Evolutionary conservation across 2,113 vertebrate genomes (phyloP).

Genomic region (Hystrix brachyura): DNA sequence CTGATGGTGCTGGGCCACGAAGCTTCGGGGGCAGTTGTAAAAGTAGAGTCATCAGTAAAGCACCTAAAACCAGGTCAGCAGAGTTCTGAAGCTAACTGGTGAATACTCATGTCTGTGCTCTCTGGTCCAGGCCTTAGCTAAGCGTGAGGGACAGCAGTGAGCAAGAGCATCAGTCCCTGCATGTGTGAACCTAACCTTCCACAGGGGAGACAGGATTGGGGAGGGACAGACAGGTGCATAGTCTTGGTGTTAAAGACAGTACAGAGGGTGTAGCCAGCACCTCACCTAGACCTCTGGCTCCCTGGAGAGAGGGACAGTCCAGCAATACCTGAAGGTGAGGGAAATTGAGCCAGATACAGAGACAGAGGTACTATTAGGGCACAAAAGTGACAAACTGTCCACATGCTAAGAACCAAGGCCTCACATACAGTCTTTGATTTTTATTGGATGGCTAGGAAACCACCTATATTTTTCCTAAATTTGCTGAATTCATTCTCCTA

Average conservation of each 20-base stretch:
- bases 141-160: background rate
- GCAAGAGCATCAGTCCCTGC: too few species aligned
- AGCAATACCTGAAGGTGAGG: background rate
- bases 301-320: background rate
- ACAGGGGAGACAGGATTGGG: background rate
- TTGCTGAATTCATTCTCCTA: slow-evolving; percentile 19
- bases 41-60: slow-evolving; percentile 92
- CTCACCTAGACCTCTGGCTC: background rate
- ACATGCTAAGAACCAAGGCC: too few species aligned
- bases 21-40: slow-evolving; percentile 93
- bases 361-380: too few species aligned
- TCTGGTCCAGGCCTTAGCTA: background rate
- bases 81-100: background rate
- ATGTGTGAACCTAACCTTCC: background rate
- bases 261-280: background rate
- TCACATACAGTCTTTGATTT: background rate
- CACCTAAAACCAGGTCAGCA: slow-evolving; percentile 90
- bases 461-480: background rate
- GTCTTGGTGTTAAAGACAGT: too few species aligned
- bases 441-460: slow-evolving; percentile 28
- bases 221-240: background rate
- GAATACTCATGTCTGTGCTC: background rate
- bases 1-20: slow-evolving; percentile 97
- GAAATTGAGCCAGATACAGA: too few species aligned
- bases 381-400: background rate